Evolutionary conservation across 2,888 invertebrate species (phyloP).

Genomic region (Polyploca ridens): DNA sequence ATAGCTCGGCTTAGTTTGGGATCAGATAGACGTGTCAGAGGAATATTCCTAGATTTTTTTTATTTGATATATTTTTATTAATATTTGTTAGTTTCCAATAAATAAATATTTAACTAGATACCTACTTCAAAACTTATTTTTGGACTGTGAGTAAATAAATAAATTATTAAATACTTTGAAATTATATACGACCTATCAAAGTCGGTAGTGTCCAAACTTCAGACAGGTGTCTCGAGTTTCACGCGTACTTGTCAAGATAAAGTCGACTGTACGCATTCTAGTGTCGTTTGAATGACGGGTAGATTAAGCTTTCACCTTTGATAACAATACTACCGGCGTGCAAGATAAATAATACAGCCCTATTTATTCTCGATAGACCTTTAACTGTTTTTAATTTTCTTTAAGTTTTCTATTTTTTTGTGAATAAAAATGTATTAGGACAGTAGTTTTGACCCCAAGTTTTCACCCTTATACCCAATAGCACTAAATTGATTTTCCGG

Average conservation of each 20-base stretch:
- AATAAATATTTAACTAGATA: background rate
- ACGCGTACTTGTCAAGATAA: constrained; percentile 51
- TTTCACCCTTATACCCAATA: too few species aligned
- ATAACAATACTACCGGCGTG: too few species aligned
- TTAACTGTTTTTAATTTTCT: background rate
- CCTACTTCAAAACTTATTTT: constrained; percentile 2
- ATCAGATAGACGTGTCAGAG: too few species aligned
- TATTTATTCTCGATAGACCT: background rate
- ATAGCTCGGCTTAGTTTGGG: too few species aligned
- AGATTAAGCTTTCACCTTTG: constrained; percentile 48
- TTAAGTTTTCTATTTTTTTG: background rate
- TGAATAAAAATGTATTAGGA: too few species aligned
- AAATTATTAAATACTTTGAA: constrained; percentile 20
- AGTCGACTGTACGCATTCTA: constrained; percentile 36
- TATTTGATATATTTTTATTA: background rate
- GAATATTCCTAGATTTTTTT: too few species aligned
- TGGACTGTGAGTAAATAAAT: constrained; percentile 23
- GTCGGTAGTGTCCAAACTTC: constrained; percentile 37
- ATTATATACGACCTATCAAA: constrained; percentile 27
- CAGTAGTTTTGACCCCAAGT: too few species aligned
- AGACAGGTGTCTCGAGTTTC: constrained; percentile 48
- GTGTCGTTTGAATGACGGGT: constrained; percentile 43
- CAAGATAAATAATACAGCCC: background rate
- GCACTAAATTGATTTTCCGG: too few species aligned
- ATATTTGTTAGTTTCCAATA: background rate